A percentile compares a stretch with the other conserved stretches of the same genome.
These are phyloP conservation scores for Phorcus lineatus DNA, from an alignment of 2,888 invertebrate species.

Conservation along the genomic window DNA sequence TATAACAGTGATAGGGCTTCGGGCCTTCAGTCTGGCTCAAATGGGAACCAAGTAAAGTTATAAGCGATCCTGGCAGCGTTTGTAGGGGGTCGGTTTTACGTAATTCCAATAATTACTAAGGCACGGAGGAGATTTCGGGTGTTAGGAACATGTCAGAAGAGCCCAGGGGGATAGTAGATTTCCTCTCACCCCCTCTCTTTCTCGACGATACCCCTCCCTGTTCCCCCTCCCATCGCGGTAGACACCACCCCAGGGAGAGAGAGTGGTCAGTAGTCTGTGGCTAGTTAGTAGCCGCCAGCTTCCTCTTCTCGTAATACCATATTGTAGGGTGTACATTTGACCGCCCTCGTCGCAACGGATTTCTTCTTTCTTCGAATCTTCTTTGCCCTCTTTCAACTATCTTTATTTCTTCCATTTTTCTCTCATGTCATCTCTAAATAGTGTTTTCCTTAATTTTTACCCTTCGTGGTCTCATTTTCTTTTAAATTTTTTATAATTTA, in stretches of 20 bases:
- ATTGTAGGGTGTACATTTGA: not conserved
- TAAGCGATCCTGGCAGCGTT: too few relatives aligned
- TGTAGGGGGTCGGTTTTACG: conserved; percentile 2
- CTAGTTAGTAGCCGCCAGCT: not conserved
- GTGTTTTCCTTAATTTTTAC: not conserved
- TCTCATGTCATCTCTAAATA: not conserved
- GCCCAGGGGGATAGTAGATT: not conserved
- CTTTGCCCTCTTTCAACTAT: not conserved
- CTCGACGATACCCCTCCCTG: not conserved
- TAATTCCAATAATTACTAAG: conserved; percentile 14
- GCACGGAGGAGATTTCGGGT: conserved; percentile 8
- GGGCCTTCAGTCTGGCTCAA: too few relatives aligned
- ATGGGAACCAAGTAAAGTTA: too few relatives aligned
- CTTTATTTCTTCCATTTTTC: not conserved
- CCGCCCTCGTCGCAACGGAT: too few relatives aligned
- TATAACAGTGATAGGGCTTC: too few relatives aligned
- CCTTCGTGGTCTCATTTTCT: not conserved
- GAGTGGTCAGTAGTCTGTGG: not conserved
- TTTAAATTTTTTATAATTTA: not conserved
- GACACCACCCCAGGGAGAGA: not conserved
- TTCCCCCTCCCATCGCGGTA: not conserved
- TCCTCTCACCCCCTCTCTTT: too few relatives aligned
- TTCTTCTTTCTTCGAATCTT: too few relatives aligned
- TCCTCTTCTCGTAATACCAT: not conserved
- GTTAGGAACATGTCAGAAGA: not conserved